Evolutionary conservation across 2,113 vertebrate species (phyloP).

Genomic region (Prinia subflava): DNA sequence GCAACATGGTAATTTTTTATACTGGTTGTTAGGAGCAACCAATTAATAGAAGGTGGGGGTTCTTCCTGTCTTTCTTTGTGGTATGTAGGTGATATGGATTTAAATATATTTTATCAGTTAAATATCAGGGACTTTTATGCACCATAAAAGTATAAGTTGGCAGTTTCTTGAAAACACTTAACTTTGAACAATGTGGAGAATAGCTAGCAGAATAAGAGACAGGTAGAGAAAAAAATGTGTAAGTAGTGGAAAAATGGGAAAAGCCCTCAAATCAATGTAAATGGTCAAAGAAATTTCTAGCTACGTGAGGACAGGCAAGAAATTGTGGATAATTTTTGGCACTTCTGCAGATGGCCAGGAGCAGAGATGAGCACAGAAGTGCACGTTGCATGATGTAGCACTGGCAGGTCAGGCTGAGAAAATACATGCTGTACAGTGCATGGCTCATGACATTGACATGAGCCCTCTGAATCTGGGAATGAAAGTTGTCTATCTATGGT

Average conservation of each 20-base stretch:
- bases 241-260: accelerated
- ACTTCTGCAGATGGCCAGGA: neutral
- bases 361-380: neutral
- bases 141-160: neutral
- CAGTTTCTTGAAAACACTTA: neutral
- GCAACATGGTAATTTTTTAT: neutral
- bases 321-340: neutral
- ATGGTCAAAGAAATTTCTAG: neutral
- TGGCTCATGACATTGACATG: neutral
- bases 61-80: neutral
- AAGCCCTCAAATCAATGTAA: neutral
- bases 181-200: neutral
- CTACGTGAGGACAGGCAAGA: neutral
- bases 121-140: neutral
- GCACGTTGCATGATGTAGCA: neutral
- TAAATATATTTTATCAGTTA: neutral
- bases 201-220: neutral
- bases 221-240: neutral
- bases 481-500: neutral
- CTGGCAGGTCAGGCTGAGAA: neutral
- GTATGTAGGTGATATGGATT: neutral
- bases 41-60: neutral
- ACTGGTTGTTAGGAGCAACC: neutral
- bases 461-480: neutral
- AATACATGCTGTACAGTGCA: constrained; percentile 28